Base-by-base conservation (phyloP, 30 jellyfish, hydroid and myxozoan genomes). In the Nemopilema nomurai region DNA sequence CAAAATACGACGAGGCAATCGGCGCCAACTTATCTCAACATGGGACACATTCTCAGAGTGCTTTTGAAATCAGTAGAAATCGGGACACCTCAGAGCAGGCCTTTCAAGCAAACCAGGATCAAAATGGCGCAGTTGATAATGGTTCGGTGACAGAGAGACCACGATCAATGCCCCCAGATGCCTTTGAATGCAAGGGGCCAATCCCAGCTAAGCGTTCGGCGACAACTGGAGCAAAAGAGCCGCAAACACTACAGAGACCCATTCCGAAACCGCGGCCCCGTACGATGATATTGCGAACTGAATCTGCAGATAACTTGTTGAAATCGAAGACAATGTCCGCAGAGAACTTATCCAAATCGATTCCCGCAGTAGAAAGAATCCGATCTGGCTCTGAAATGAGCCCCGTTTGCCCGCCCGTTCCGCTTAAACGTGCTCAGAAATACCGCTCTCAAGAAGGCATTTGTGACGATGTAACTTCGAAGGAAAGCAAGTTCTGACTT, bases 381-480 rank as follows among this genome's bases (percentile, higher is more conserved):
- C 62, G 87, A 50, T 30, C 83, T 13, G 93, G 93, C 28, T 29
- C 76, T 18, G 93, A 74, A 30, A 49, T 71, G n/a, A 82, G 63
- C 28, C 21, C 62, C 8, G 68, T 71, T 66, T 76, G 77, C 57
- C 93, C 93, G 53, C 87, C 93, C 0, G 93, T 84, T 28, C 93
- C 93, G 13, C 41, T 84, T 71, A 84, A 84, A 30, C 93, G 93
- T 3, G 93, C 93, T 16, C 93, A 84, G 33, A 33, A 65, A 81
- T 84, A 84, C 51, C 93, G 93, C 32, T 84, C 93, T 7, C 93
- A 84, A 32, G 93, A 84, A 64, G 86, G 93, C 29, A 67, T 84
- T 62, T 62, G 87, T 24, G 49, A 28, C 33, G 23, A 29, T 25
- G 25, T 71, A 50, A 23, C n/a, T 33, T 28, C 77, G 23, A 84